Conservation (phyloP, 1,140 invertebrate genomes). For the Orius insidiosus region DNA sequence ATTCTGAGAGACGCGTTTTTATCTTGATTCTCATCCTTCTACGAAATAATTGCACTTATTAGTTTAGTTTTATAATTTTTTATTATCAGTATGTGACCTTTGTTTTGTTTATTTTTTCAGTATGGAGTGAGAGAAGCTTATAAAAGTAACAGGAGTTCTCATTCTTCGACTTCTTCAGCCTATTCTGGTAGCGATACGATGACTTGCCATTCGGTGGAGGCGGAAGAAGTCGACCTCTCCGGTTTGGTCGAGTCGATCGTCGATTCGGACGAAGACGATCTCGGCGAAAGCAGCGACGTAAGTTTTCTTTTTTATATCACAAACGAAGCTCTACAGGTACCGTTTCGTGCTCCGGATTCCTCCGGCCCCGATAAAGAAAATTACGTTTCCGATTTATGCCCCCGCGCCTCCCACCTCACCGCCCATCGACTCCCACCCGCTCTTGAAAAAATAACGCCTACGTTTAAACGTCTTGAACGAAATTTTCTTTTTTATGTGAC, state of each 20-base stretch:
- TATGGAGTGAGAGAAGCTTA: slow-evolving; percentile 33
- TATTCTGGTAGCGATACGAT: slow-evolving; percentile 93
- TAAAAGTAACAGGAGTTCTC: slow-evolving; percentile 68
- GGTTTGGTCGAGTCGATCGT: slow-evolving; percentile 87
- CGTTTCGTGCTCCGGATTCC: no score
- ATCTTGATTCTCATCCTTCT: no score
- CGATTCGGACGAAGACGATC: slow-evolving; percentile 86
- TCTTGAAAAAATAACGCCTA: no score
- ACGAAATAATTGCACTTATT: neutral
- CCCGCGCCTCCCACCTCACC: no score
- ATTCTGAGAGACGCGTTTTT: no score
- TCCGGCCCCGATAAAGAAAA: no score
- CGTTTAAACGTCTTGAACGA: no score
- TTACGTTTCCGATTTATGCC: no score
- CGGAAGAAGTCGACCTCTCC: slow-evolving; percentile 79
- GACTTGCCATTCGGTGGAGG: slow-evolving; percentile 65
- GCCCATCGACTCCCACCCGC: no score
- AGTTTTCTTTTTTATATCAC: slow-evolving; percentile 22
- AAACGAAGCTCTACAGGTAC: no score
- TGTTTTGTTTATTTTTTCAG: slow-evolving; percentile 14
- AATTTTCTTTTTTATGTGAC: no score
- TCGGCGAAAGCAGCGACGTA: slow-evolving; percentile 80
- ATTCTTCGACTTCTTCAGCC: slow-evolving; percentile 83
- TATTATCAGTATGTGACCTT: neutral
- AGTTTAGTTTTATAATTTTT: no score